A percentile compares a stretch with the other conserved stretches of the same genome.
Conservation (phyloP, 1,140 invertebrate species). For the Trypoxylus dichotomus region DNA sequence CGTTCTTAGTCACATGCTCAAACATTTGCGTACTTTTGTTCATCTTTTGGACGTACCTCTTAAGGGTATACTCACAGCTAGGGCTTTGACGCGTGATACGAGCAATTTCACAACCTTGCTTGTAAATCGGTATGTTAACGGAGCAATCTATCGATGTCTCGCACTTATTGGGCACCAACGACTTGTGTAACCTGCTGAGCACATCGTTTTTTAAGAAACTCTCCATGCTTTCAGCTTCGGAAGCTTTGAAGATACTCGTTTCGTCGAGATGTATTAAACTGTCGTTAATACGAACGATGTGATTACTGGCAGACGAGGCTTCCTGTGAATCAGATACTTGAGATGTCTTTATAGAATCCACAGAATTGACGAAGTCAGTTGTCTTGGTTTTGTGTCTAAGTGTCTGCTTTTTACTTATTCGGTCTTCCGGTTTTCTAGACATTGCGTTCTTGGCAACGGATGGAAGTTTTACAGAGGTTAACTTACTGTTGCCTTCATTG, state of each 20-base stretch:
- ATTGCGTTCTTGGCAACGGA: not conserved
- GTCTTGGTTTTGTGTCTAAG: not conserved
- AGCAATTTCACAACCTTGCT: not conserved
- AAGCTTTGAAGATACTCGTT: not conserved
- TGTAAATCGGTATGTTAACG: slow-evolving; percentile 24
- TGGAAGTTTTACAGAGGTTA: not conserved
- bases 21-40: slow-evolving; percentile 29
- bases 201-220: not conserved
- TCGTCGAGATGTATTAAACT: slow-evolving; percentile 25
- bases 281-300: not conserved
- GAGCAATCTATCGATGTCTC: not conserved
- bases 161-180: not conserved
- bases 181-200: not conserved
- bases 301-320: not conserved
- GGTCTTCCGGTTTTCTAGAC: not conserved
- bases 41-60: not conserved
- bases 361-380: not conserved
- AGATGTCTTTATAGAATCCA: not conserved
- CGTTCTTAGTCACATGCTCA: slow-evolving; percentile 39
- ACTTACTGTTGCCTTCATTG: not conserved
- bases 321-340: not conserved
- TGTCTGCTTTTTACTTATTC: not conserved
- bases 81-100: slow-evolving; percentile 11
- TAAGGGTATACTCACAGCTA: not conserved
- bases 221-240: not conserved